Conservation (phyloP, 2,113 vertebrate species). For the Clarias gariepinus region DNA sequence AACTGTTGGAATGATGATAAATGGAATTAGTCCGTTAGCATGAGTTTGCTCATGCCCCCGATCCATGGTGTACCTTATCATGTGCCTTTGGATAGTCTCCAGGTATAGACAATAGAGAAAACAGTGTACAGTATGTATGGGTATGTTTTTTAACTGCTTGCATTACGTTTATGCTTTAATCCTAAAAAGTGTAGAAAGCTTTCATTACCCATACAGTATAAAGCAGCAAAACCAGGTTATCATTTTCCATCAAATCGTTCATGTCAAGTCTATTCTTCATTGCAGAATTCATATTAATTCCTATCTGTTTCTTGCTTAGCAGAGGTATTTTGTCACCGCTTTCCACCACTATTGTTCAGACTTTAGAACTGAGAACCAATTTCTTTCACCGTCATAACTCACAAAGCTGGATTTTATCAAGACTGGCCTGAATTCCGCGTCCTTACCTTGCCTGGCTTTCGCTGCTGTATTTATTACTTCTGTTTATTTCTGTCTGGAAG, state of each 20-base stretch:
- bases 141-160: not conserved
- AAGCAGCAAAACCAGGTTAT: not conserved
- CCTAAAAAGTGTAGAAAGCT: not conserved
- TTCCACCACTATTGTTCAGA: not conserved
- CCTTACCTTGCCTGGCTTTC: not conserved
- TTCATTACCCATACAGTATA: not conserved
- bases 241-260: not conserved
- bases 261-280: not conserved
- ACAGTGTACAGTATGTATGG: too few species aligned
- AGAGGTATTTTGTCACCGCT: not conserved
- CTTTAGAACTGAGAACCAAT: not conserved
- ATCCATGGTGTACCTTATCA: too few species aligned
- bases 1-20: too few species aligned
- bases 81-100: too few species aligned
- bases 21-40: too few species aligned
- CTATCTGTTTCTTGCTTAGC: not conserved
- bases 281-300: not conserved
- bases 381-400: not conserved
- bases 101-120: too few species aligned
- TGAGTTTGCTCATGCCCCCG: too few species aligned
- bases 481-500: slow-evolving; percentile 5
- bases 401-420: not conserved
- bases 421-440: not conserved
- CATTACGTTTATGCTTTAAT: not conserved
- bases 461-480: not conserved